Percentiles rank a stretch among this genome's conserved stretches.
Evolutionary conservation across 2,888 invertebrate species (phyloP).

Genomic region (Biston stratarius): DNA sequence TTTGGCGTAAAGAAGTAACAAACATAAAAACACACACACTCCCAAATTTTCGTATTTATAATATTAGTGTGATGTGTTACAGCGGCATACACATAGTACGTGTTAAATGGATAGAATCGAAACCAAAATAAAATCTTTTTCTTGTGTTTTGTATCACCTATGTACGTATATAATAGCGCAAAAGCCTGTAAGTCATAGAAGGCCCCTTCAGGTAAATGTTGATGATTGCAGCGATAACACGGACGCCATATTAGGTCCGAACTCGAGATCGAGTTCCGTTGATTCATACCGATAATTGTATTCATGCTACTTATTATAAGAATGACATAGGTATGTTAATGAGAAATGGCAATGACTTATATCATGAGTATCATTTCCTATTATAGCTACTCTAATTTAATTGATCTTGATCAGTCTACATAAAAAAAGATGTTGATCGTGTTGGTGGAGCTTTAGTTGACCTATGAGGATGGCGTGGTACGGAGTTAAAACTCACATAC

Average conservation of each 20-base stretch:
- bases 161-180: background rate
- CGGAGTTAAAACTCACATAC: too few species aligned
- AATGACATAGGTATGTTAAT: slow-evolving; percentile 41
- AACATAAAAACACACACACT: too few species aligned
- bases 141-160: background rate
- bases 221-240: slow-evolving; percentile 17
- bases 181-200: slow-evolving; percentile 9
- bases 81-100: too few species aligned
- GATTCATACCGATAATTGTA: slow-evolving; percentile 39
- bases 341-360: slow-evolving; percentile 18
- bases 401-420: slow-evolving; percentile 18
- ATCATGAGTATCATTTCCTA: slow-evolving; percentile 26
- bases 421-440: background rate
- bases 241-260: slow-evolving; percentile 30
- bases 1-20: too few species aligned
- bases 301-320: slow-evolving; percentile 36
- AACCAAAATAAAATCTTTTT: background rate
- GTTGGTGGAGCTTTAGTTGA: too few species aligned
- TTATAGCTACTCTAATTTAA: slow-evolving; percentile 32
- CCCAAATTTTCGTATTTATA: too few species aligned
- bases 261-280: slow-evolving; percentile 31
- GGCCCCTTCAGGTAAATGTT: background rate
- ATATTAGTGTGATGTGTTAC: too few species aligned
- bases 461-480: too few species aligned
- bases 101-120: too few species aligned